These are phyloP conservation scores for Poeciliopsis prolifica DNA, from an alignment of 2,113 vertebrate genomes.

Conservation along the genomic window DNA sequence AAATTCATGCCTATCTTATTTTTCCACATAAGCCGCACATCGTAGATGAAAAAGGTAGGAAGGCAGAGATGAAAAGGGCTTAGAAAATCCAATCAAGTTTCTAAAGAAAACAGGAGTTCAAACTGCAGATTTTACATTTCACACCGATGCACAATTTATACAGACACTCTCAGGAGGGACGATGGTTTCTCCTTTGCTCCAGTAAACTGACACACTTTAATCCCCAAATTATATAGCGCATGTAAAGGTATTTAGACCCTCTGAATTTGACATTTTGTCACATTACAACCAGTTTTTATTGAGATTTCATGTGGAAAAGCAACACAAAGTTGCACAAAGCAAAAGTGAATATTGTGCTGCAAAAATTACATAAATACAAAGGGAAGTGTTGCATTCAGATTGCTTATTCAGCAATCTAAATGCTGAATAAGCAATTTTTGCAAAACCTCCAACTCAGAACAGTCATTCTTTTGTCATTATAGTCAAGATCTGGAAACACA, in stretches of 20 bases:
- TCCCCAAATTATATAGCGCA: not conserved
- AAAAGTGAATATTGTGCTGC: not conserved
- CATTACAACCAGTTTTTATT: not conserved
- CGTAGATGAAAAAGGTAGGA: not conserved
- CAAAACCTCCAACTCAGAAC: too few relatives aligned
- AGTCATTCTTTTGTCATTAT: too few relatives aligned
- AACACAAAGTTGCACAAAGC: not conserved
- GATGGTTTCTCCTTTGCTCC: not conserved
- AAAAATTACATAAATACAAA: not conserved
- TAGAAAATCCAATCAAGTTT: constrained; percentile 1
- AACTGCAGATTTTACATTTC: not conserved
- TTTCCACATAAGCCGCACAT: not conserved
- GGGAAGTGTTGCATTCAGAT: not conserved
- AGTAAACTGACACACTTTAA: not conserved
- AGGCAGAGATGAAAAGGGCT: not conserved
- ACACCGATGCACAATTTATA: not conserved
- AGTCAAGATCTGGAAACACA: too few relatives aligned
- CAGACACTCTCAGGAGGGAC: not conserved
- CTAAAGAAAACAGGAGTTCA: not conserved
- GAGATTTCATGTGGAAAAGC: not conserved
- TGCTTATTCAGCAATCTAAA: not conserved
- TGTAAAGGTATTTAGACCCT: not conserved
- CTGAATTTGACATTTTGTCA: not conserved
- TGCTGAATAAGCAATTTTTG: too few relatives aligned
- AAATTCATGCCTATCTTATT: not conserved